phyloP scores from a whole-genome alignment of 2,797 vertebrate genomes.

The Hippoglossus hippoglossus region DNA sequence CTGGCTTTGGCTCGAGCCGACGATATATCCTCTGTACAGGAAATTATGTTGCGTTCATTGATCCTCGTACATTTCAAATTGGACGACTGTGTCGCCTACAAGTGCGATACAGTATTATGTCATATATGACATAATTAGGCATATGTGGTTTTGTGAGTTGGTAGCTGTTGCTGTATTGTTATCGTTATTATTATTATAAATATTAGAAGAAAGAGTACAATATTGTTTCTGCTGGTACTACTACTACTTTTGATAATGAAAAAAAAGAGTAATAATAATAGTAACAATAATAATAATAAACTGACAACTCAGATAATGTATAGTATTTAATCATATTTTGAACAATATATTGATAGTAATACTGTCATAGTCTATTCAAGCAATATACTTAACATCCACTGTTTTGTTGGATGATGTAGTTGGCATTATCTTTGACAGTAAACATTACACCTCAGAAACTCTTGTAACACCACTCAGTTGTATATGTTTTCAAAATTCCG shows the following conservation, averaged over 20 bases:
- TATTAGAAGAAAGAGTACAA: too few relatives aligned
- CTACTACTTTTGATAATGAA: too few relatives aligned
- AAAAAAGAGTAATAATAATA: too few relatives aligned
- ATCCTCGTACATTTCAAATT: neutral
- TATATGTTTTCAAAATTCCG: neutral
- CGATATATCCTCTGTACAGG: slow-evolving; percentile 61
- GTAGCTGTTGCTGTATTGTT: neutral
- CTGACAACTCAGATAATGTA: too few relatives aligned
- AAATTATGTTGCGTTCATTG: slow-evolving; percentile 65
- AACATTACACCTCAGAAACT: neutral
- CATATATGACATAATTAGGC: too few relatives aligned
- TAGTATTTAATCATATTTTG: too few relatives aligned
- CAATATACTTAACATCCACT: neutral
- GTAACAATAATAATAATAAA: too few relatives aligned
- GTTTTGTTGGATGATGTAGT: neutral
- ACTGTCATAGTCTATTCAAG: too few relatives aligned
- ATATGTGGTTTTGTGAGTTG: neutral
- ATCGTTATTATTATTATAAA: neutral
- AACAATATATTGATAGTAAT: too few relatives aligned
- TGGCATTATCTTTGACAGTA: too few relatives aligned
- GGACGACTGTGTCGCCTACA: neutral
- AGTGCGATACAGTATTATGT: too few relatives aligned
- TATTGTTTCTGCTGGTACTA: too few relatives aligned
- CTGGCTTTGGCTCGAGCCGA: slow-evolving; percentile 46
- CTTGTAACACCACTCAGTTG: neutral